Conservation (phyloP, 2,113 vertebrate species). For the Ploceus nigricollis region DNA sequence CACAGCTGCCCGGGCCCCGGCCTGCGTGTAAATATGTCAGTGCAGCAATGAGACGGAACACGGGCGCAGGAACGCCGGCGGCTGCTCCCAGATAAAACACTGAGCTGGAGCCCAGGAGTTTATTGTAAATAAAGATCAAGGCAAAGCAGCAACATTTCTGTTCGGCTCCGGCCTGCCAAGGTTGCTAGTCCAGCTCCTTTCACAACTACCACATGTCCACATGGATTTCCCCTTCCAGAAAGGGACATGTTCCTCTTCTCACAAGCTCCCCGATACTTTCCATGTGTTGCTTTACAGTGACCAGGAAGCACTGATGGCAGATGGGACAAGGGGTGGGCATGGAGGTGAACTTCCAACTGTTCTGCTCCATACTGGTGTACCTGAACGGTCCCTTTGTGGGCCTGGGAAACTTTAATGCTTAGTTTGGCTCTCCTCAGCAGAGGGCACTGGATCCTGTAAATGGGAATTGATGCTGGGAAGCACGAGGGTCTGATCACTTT, state of each 20-base stretch:
- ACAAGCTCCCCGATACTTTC: background rate
- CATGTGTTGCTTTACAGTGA: background rate
- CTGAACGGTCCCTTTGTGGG: background rate
- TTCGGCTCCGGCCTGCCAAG: background rate
- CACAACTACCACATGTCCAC: constrained; percentile 29
- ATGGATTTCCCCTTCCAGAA: background rate
- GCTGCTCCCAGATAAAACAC: constrained; percentile 53
- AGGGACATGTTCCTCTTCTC: background rate
- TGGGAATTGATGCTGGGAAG: background rate
- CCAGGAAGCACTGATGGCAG: background rate
- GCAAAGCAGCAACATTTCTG: constrained; percentile 46
- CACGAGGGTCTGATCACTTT: background rate
- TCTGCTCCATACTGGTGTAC: background rate
- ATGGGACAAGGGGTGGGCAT: background rate
- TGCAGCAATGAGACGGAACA: constrained; percentile 64
- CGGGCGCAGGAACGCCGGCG: background rate
- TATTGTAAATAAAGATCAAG: constrained; percentile 64
- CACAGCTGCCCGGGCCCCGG: constrained; percentile 39
- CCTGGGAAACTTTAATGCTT: background rate
- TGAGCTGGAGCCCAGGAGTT: constrained; percentile 42
- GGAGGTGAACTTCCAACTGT: background rate
- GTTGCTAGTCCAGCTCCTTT: constrained; percentile 25
- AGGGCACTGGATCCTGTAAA: constrained; percentile 39
- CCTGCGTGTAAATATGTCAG: constrained; percentile 56
- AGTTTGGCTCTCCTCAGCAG: constrained; percentile 26